Evolutionary conservation across 2,888 invertebrate species (phyloP).

Genomic region (Chrysomela aeneicollis): DNA sequence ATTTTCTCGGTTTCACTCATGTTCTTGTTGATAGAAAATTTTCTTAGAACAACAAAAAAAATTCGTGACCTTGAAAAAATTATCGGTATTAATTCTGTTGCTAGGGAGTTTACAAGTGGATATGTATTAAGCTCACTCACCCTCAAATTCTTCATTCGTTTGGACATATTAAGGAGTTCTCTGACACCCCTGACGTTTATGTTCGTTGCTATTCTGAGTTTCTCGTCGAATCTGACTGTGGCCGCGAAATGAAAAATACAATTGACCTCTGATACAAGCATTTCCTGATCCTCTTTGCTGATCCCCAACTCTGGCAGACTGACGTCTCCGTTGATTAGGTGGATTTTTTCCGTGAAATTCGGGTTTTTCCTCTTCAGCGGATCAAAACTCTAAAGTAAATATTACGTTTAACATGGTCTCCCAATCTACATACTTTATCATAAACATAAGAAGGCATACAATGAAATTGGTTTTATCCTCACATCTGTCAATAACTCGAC

Average conservation of each 20-base stretch:
- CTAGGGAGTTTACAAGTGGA: no score
- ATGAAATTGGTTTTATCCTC: no score
- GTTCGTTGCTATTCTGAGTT: slow-evolving; percentile 69
- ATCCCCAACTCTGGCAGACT: slow-evolving; percentile 65
- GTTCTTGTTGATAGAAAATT: no score
- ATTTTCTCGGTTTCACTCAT: no score
- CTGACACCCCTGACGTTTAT: slow-evolving; percentile 75
- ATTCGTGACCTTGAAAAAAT: no score
- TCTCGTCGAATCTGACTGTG: slow-evolving; percentile 79
- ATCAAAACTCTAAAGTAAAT: slow-evolving; percentile 46
- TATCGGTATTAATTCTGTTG: no score
- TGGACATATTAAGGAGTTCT: slow-evolving; percentile 71
- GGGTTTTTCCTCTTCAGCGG: slow-evolving; percentile 62
- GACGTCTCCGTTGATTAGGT: slow-evolving; percentile 66
- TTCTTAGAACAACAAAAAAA: no score
- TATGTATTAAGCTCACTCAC: slow-evolving; percentile 56
- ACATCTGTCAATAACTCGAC: no score
- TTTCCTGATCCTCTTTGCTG: slow-evolving; percentile 58
- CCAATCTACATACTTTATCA: no score
- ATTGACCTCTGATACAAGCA: slow-evolving; percentile 65
- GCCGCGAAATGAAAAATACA: slow-evolving; percentile 80
- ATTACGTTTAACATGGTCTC: neutral
- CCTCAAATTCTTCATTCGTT: slow-evolving; percentile 70
- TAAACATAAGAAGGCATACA: no score
- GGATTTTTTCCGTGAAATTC: slow-evolving; percentile 65